Evolutionary conservation across 2,113 vertebrate genomes (phyloP).

Genomic region (Pluvialis apricaria): DNA sequence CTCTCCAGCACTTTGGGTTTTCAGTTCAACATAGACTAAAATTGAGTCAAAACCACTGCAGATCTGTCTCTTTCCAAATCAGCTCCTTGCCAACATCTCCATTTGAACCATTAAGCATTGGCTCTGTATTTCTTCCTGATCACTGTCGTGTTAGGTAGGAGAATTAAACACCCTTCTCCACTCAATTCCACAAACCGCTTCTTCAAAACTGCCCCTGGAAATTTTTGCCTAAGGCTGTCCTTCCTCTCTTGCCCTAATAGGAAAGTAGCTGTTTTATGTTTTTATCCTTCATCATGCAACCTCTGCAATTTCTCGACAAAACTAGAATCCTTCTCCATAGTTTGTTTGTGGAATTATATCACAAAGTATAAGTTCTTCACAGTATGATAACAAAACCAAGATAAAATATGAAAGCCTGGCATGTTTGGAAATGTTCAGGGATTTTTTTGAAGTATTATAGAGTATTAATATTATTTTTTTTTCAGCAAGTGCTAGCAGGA

Average conservation of each 20-base stretch:
- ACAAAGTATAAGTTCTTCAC: not conserved
- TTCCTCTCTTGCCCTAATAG: not conserved
- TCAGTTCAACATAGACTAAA: not conserved
- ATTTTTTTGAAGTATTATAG: not conserved
- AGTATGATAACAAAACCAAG: not conserved
- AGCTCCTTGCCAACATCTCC: conserved; percentile 31
- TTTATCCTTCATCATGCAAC: not conserved
- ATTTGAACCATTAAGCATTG: conserved; percentile 49
- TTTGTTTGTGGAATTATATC: not conserved
- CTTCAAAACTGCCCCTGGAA: not conserved
- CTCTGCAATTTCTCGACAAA: not conserved
- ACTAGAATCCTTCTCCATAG: not conserved
- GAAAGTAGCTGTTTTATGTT: not conserved
- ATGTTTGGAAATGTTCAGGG: not conserved
- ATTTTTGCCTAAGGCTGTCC: not conserved
- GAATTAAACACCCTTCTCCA: not conserved
- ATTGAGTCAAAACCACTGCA: not conserved
- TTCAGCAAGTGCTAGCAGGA: not conserved
- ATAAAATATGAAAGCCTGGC: not conserved
- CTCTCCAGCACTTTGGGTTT: not conserved
- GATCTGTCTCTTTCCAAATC: conserved; percentile 10
- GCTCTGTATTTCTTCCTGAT: conserved; percentile 4
- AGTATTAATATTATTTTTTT: not conserved
- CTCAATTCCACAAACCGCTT: not conserved
- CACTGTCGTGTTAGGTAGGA: not conserved